Evolutionary conservation across 2,113 vertebrate species (phyloP), one percentile per base, ranked within the genome.

Genomic region (Oncorhynchus tshawytscha): DNA sequence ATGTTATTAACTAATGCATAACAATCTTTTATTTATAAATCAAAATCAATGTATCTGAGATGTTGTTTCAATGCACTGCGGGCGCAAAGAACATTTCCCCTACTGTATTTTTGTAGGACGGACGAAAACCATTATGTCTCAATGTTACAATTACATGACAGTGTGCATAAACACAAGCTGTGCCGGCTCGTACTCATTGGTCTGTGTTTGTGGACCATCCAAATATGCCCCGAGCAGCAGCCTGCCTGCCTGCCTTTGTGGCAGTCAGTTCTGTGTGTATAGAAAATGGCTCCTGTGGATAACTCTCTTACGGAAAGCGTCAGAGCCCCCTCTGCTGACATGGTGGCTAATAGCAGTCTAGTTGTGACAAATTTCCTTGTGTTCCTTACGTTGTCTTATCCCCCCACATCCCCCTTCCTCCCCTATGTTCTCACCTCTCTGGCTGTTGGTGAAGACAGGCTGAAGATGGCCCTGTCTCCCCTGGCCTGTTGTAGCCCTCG

Each of bases 201-300:
- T 72, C 82, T 73, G 13, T 78, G 51, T 77, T 81, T 75, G 64
- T 67, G 59, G 68, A 60, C 67, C 79, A 51, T 81, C 75, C 79
- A 80, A 84, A 82, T 51, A 71, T 31, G 82, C 82, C 82, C 79
- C 70, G 64, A 84, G 77, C 5, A 73, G 77, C 71, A 78, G 76
- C 31, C 80, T 29, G 68, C 67, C 81, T 81, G 27, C 27, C 49
- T 67, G 66, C 16, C 27, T 77, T 34, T 66, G 78, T 69, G 66
- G 60, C 34, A 24, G 74, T 74, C 31, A 78, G 34, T 69, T 76
- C 48, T 48, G 18, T 15, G 54, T 65, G 72, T 29, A 27, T 34
- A 85, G 88, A 90, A 92, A 91, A 92, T 89, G 90, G 88, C 90
- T 91, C 78, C 90, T 64, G n/a, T 75, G 75, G 24, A 74, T 65